Evolutionary conservation across 2,888 invertebrate genomes (phyloP).

Genomic region (Brachycybe producta): DNA sequence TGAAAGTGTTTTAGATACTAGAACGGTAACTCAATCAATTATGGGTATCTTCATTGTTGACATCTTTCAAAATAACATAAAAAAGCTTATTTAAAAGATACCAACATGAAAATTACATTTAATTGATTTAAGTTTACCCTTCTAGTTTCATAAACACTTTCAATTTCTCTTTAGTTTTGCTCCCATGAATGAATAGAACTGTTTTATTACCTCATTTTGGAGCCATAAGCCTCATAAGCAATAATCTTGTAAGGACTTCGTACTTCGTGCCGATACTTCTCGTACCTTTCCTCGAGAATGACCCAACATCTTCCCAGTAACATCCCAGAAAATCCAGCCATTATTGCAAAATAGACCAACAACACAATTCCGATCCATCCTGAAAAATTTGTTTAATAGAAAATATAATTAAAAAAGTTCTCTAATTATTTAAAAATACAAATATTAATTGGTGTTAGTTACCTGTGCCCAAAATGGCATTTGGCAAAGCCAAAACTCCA

Average conservation of each 20-base stretch:
- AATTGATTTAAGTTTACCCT: neutral
- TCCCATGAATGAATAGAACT: neutral
- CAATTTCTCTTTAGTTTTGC: too few species aligned
- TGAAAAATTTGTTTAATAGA: too few species aligned
- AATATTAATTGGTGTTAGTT: too few species aligned
- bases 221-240: conserved; percentile 48
- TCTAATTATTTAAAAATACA: too few species aligned
- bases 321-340: conserved; percentile 4
- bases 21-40: too few species aligned
- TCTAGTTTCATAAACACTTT: neutral
- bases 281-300: conserved; percentile 50
- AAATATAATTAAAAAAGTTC: too few species aligned
- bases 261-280: conserved; percentile 40
- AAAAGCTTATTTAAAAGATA: neutral
- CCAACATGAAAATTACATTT: neutral
- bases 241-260: conserved; percentile 57
- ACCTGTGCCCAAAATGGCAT: conserved; percentile 52
- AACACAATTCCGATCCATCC: conserved; percentile 35
- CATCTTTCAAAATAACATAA: neutral
- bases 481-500: conserved; percentile 52
- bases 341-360: conserved; percentile 1
- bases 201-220: conserved; percentile 25
- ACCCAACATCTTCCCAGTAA: conserved; percentile 52
- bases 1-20: too few species aligned
- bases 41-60: too few species aligned